Evolutionary conservation across 2,113 vertebrate species (phyloP).

Genomic region (Coryphaenoides rupestris): DNA sequence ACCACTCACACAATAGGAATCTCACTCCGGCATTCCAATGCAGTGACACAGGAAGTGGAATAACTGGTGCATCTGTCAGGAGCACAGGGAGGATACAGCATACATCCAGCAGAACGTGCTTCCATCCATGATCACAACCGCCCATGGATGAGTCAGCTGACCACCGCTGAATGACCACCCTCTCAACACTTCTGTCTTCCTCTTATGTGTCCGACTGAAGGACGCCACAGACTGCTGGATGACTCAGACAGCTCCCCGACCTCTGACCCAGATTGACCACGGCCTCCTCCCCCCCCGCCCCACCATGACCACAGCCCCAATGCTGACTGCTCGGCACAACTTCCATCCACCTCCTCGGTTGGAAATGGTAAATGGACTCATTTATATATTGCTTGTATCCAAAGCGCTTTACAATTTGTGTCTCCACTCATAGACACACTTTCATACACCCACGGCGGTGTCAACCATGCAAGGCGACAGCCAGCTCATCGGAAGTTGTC

Average conservation of each 20-base stretch:
- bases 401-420: too few species aligned
- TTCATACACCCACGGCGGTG: too few species aligned
- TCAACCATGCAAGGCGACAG: too few species aligned
- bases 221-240: conserved; percentile 37
- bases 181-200: conserved; percentile 1
- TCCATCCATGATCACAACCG: conserved; percentile 33
- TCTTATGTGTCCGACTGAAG: conserved; percentile 35
- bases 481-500: too few species aligned
- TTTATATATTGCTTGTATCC: too few species aligned
- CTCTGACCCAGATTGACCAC: too few species aligned
- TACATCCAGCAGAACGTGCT: conserved; percentile 24
- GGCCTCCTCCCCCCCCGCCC: conserved; percentile 3
- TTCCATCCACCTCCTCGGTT: too few species aligned
- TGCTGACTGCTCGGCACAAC: too few species aligned
- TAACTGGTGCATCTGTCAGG: conserved; percentile 31
- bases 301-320: too few species aligned
- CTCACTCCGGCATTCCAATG: conserved; percentile 43
- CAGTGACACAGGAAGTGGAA: conserved; percentile 49
- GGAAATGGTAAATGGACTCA: too few species aligned
- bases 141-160: conserved; percentile 53
- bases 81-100: conserved; percentile 19
- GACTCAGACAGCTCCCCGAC: conserved; percentile 37
- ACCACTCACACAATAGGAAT: conserved; percentile 52
- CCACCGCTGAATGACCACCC: conserved; percentile 43
- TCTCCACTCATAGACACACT: too few species aligned